Evolutionary conservation across 2,797 vertebrate species (phyloP).

Genomic region (Melopsittacus undulatus): DNA sequence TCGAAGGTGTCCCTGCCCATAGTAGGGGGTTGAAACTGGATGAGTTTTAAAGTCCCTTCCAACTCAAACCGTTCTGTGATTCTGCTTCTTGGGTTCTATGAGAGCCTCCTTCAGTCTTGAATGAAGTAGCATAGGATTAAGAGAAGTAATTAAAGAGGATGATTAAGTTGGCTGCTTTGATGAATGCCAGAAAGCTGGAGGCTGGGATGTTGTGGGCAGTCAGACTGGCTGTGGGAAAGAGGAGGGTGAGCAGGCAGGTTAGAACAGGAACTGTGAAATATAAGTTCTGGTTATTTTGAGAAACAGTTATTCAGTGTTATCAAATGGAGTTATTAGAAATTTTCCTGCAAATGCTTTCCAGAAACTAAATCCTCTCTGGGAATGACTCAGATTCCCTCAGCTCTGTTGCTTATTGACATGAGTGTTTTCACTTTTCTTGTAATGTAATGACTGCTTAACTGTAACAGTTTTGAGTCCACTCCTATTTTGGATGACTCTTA

Average conservation of each 20-base stretch:
- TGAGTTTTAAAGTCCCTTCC: not conserved
- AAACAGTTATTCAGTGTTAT: not conserved
- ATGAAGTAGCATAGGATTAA: not conserved
- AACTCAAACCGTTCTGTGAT: not conserved
- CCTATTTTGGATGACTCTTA: not conserved
- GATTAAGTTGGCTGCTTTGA: not conserved
- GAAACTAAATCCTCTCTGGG: not conserved
- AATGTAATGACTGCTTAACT: not conserved
- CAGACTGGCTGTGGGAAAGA: not conserved
- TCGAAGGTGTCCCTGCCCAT: not conserved
- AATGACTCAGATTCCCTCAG: not conserved
- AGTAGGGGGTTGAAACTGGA: not conserved
- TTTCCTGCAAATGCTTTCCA: not conserved
- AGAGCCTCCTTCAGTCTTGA: not conserved
- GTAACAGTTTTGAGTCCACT: not conserved
- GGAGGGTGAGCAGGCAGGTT: not conserved
- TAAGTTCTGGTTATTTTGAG: slow-evolving; percentile 14
- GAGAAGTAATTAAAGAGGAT: slow-evolving; percentile 13
- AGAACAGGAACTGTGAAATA: not conserved
- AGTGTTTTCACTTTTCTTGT: not conserved
- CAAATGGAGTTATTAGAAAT: not conserved
- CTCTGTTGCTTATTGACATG: not conserved
- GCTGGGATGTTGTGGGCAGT: slow-evolving; percentile 2
- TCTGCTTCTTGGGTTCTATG: not conserved
- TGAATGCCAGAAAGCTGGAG: not conserved